Conservation (phyloP, 2,113 vertebrate species). For the Otis tarda region DNA sequence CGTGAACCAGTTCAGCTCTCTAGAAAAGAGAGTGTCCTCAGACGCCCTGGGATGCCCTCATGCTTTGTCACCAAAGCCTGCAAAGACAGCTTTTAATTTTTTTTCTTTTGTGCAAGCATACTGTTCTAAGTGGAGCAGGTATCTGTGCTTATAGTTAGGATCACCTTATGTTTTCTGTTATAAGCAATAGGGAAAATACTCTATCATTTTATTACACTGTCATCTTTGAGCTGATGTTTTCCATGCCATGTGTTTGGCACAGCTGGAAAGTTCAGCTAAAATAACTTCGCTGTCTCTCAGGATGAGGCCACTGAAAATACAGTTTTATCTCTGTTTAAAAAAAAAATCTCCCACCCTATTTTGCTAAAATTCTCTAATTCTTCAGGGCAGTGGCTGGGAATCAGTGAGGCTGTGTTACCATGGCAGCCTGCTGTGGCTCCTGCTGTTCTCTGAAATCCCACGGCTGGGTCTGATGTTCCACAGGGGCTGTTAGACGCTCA, state of each 20-base stretch:
- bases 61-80: constrained; percentile 19
- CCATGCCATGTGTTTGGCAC: not conserved
- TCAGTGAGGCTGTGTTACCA: not conserved
- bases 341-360: not conserved
- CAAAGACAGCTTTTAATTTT: not conserved
- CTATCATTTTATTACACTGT: not conserved
- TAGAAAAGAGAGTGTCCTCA: constrained; percentile 49
- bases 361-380: not conserved
- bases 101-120: not conserved
- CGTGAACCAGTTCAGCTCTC: constrained; percentile 36
- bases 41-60: not conserved
- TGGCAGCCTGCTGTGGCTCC: not conserved
- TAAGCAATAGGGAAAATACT: not conserved
- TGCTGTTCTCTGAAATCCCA: not conserved
- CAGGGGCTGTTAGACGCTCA: accelerated
- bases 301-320: not conserved
- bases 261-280: not conserved
- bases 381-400: not conserved
- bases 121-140: constrained; percentile 15
- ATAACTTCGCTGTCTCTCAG: not conserved
- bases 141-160: not conserved
- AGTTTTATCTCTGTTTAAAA: not conserved
- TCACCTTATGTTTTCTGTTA: not conserved
- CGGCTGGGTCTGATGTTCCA: not conserved
- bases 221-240: constrained; percentile 2